Evolutionary conservation across 1,140 invertebrate genomes (phyloP).

Genomic region (Holotrichia oblita): DNA sequence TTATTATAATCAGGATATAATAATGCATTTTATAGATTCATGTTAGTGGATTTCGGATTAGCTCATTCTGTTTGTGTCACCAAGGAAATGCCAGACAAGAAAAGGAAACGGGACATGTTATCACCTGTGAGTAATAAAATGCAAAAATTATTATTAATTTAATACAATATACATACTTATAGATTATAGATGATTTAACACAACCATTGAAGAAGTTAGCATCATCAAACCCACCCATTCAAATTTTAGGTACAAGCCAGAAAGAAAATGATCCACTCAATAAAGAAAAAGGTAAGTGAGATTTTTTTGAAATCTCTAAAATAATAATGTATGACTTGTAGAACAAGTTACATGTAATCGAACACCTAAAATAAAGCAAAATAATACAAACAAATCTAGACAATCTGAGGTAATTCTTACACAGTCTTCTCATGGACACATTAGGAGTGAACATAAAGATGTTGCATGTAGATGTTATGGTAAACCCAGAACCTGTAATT

Average conservation of each 20-base stretch:
- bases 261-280: constrained; percentile 21
- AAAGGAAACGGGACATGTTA: constrained; percentile 36
- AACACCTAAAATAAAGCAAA: neutral
- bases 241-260: constrained; percentile 22
- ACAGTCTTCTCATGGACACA: neutral
- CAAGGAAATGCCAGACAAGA: constrained; percentile 15
- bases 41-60: constrained; percentile 90
- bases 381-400: neutral
- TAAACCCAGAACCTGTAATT: constrained; percentile 70
- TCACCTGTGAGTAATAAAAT: constrained; percentile 41
- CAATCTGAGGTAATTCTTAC: neutral
- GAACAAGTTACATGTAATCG: neutral
- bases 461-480: constrained; percentile 71
- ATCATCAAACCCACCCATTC: neutral
- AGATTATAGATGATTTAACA: neutral
- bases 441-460: neutral
- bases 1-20: neutral
- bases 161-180: neutral
- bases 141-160: neutral
- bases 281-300: neutral
- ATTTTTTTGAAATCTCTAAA: neutral
- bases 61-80: constrained; percentile 68
- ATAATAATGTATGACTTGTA: neutral
- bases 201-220: neutral
- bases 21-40: constrained; percentile 59